These are phyloP conservation scores for Ctena decussata DNA, from an alignment of 2,888 invertebrate species.

Conservation along the genomic window DNA sequence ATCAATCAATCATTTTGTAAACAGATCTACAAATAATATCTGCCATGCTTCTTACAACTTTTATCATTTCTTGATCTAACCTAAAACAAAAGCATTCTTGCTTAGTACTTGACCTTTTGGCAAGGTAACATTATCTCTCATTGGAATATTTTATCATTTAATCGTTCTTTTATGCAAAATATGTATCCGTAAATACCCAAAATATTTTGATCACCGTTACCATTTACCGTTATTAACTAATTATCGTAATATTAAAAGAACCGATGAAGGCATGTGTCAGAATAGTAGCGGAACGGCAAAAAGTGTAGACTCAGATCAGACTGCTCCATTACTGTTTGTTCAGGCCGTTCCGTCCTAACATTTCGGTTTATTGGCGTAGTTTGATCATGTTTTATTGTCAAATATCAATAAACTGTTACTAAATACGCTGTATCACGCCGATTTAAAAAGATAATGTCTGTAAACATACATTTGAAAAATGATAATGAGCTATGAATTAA, in stretches of 20 bases:
- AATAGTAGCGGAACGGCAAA: too few relatives aligned
- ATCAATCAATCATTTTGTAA: too few relatives aligned
- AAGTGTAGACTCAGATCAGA: too few relatives aligned
- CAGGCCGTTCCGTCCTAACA: too few relatives aligned
- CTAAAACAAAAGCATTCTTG: background rate
- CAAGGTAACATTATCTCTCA: background rate
- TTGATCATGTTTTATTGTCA: background rate
- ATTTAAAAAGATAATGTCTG: background rate
- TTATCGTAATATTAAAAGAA: too few relatives aligned
- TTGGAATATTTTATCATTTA: background rate
- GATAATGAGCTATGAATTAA: background rate
- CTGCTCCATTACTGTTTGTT: too few relatives aligned
- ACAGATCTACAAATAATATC: background rate
- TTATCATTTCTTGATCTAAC: background rate
- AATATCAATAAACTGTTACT: background rate
- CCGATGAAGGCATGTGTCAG: too few relatives aligned
- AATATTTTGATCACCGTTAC: too few relatives aligned
- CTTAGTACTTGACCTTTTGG: background rate
- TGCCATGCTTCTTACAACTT: background rate
- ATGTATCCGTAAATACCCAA: too few relatives aligned
- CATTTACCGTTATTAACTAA: too few relatives aligned
- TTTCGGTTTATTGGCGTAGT: too few relatives aligned
- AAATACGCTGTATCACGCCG: background rate
- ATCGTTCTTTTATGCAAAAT: too few relatives aligned
- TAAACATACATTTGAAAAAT: background rate